These are phyloP conservation scores for Trichogramma pretiosum DNA, from an alignment of 1,140 invertebrate genomes.

Conservation along the genomic window DNA sequence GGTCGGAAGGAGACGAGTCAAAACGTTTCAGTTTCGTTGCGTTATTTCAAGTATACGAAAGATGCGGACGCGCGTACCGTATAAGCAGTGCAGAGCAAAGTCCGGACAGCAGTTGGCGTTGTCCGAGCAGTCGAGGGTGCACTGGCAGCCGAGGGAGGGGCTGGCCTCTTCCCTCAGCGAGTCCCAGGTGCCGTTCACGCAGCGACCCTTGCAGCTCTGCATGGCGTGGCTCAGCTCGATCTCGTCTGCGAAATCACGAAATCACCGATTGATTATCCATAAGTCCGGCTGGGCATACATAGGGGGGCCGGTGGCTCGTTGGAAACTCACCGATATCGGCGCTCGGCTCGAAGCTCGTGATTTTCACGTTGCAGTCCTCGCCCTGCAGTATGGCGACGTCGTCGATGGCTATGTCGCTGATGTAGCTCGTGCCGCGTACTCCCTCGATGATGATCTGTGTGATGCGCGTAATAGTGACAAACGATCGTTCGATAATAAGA, in stretches of 20 bases:
- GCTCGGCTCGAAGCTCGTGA: slow-evolving; percentile 18
- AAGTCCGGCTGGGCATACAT: no score
- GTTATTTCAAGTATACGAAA: neutral
- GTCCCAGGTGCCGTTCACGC: slow-evolving; percentile 21
- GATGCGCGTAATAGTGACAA: neutral
- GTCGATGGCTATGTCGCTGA: slow-evolving; percentile 68
- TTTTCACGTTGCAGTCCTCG: slow-evolving; percentile 33
- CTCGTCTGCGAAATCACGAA: no score
- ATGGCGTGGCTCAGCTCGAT: slow-evolving; percentile 35
- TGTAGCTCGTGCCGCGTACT: slow-evolving; percentile 53
- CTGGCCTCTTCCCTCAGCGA: slow-evolving; percentile 14
- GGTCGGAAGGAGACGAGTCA: no score
- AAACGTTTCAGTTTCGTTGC: no score
- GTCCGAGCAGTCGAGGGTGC: slow-evolving; percentile 39
- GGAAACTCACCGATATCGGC: slow-evolving; percentile 19
- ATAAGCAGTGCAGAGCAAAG: slow-evolving; percentile 40
- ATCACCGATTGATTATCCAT: no score
- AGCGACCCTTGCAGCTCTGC: slow-evolving; percentile 37
- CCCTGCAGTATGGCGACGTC: slow-evolving; percentile 56
- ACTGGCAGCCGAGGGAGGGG: slow-evolving; percentile 34
- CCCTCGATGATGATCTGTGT: slow-evolving; percentile 63
- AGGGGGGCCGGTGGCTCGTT: no score
- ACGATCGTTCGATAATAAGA: no score
- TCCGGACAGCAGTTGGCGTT: slow-evolving; percentile 42
- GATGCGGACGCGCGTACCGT: slow-evolving; percentile 29